These are phyloP conservation scores for Nerophis ophidion DNA, from an alignment of 2,113 vertebrate genomes.

Conservation along the genomic window DNA sequence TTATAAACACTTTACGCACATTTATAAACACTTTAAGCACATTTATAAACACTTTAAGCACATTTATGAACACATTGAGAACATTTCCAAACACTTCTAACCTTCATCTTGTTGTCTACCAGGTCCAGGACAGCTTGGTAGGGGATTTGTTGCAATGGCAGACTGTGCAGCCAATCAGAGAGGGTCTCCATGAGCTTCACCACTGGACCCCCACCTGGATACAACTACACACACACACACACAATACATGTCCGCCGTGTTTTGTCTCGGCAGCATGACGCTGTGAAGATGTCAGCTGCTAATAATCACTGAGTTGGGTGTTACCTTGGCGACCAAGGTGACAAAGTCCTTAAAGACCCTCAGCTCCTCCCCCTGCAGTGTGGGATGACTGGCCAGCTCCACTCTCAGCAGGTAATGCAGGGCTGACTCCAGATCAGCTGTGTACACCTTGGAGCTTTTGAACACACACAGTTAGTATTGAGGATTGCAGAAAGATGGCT, in stretches of 20 bases:
- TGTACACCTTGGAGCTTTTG: conserved; percentile 70
- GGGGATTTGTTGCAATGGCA: conserved; percentile 87
- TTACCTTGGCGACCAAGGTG: conserved; percentile 84
- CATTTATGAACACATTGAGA: no score
- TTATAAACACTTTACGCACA: neutral
- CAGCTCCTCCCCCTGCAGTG: conserved; percentile 82
- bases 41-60: no score
- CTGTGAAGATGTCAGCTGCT: neutral
- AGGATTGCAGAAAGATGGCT: no score
- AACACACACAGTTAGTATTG: no score
- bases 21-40: no score
- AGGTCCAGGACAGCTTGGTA: conserved; percentile 90
- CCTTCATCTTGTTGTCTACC: conserved; percentile 95
- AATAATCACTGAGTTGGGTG: neutral
- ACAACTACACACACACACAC: conserved; percentile 69
- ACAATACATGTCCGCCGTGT: neutral
- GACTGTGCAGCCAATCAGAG: conserved; percentile 88
- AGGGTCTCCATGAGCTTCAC: conserved; percentile 87
- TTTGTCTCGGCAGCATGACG: neutral
- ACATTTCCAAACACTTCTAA: conserved; percentile 49
- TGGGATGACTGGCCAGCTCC: conserved; percentile 82
- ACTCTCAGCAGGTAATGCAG: conserved; percentile 89
- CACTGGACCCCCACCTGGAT: conserved; percentile 82
- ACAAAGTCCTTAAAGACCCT: conserved; percentile 85
- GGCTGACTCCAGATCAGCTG: conserved; percentile 86